Evolutionary conservation across 1,140 invertebrate species (phyloP).

Genomic region (Cotesia chilonis): DNA sequence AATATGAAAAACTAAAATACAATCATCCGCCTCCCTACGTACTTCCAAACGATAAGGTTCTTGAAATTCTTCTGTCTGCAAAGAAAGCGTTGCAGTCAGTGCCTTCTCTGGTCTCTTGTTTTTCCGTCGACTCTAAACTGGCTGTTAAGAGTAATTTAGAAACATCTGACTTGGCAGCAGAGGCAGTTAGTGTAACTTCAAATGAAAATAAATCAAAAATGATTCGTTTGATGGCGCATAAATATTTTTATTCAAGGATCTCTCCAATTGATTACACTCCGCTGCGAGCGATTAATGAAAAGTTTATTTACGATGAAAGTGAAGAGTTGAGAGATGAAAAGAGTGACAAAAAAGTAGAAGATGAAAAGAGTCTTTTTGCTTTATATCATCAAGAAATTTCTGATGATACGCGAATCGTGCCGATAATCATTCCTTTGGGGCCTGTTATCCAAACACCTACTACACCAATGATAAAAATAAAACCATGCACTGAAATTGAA

Average conservation of each 20-base stretch:
- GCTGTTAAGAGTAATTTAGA: conserved; percentile 48
- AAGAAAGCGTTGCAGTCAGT: conserved; percentile 58
- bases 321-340: conserved; percentile 26
- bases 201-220: conserved; percentile 45
- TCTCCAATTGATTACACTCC: conserved; percentile 50
- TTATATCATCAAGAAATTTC: conserved; percentile 38
- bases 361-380: not conserved
- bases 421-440: conserved; percentile 55
- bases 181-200: not conserved
- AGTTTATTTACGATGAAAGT: conserved; percentile 49
- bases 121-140: conserved; percentile 58
- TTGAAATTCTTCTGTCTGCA: conserved; percentile 52
- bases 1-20: conserved; percentile 57
- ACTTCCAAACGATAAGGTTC: conserved; percentile 49
- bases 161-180: not conserved
- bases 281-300: conserved; percentile 54
- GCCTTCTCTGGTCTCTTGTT: conserved; percentile 59
- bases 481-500: conserved; percentile 41
- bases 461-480: conserved; percentile 27
- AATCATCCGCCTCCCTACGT: conserved; percentile 54
- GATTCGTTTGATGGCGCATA: conserved; percentile 51
- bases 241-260: conserved; percentile 51
- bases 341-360: conserved; percentile 30
- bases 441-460: conserved; percentile 58
- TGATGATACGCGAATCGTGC: conserved; percentile 37